Conservation (phyloP, 2,888 invertebrate species). For the Acleris literana region DNA sequence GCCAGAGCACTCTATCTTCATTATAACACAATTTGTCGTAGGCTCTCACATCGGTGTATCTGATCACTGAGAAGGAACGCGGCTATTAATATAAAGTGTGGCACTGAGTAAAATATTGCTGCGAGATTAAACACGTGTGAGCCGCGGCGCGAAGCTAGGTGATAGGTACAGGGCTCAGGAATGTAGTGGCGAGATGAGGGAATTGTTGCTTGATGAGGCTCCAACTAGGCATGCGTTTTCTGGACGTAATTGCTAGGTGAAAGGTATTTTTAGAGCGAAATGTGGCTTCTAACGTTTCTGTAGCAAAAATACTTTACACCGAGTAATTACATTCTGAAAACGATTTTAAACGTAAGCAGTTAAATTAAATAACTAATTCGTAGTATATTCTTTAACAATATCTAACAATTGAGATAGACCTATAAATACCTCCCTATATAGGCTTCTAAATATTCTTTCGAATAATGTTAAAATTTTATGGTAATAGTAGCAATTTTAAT, state of each 20-base stretch:
- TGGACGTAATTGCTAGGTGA: not conserved
- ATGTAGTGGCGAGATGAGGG: conserved; percentile 3
- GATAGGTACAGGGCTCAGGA: not conserved
- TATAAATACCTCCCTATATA: too few relatives aligned
- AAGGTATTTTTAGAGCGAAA: not conserved
- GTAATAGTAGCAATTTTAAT: too few relatives aligned
- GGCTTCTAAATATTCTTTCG: too few relatives aligned
- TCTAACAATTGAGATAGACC: too few relatives aligned
- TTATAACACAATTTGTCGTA: conserved; percentile 47
- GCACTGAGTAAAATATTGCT: conserved; percentile 37
- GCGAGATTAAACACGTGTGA: conserved; percentile 37
- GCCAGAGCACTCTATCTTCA: conserved; percentile 44
- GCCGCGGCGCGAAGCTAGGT: conserved; percentile 10
- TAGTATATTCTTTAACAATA: too few relatives aligned
- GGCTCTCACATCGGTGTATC: conserved; percentile 33
- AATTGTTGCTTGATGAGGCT: conserved; percentile 17
- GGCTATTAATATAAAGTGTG: conserved; percentile 32
- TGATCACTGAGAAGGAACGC: conserved; percentile 31
- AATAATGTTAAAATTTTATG: too few relatives aligned
- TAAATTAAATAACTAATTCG: too few relatives aligned
- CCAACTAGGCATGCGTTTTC: conserved; percentile 9
- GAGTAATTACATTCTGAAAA: not conserved
- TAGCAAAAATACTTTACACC: not conserved
- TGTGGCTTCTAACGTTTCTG: not conserved
- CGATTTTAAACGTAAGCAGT: not conserved